Base-by-base conservation (phyloP, 2,888 invertebrate genomes). In the Caenorhabditis uteleia region DNA sequence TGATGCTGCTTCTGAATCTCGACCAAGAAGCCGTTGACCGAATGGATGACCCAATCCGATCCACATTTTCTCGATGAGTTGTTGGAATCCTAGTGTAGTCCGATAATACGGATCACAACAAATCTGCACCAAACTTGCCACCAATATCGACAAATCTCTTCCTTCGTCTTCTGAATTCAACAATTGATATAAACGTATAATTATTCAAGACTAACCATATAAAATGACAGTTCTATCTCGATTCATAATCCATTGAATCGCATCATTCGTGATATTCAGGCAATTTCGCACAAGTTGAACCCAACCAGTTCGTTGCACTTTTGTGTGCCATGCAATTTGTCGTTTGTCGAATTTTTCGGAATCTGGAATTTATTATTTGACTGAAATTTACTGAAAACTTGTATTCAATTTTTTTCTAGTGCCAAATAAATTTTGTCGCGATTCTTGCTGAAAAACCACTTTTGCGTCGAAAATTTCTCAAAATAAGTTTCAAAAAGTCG, bases 91-190 rank as follows among this genome's bases (percentile, higher is more conserved):
- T 53, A 44, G 55, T 10, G 58, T 44, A 12, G 68, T 65, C 29
- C 72, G 42, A 26, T 54, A 64, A 29, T 54, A 58, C 2, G 59
- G 53, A 87, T 95, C 95, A 55, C 93, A 84, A 43, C 94, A 86
- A 48, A 95, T 85, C 86, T 95, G 95, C 14, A 90, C 89, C 60
- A 97, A 86, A 77, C 91, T 90, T 47, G 93, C 91, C 18, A 85
- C 73, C 43, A 93, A 88, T 72, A 93, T 91, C 82, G 91, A 90
- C 84, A 92, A 87, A 85, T 95, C 95, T 71, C 92, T 89, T 2
- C 68, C 70, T 20, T 92, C 92, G 79, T 91, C 90, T 21, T 74
- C 73, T 68, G 60, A 51, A 64, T 20, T 36, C 5, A 26, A 18
- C 16, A 14, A 16, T 34, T 8, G 4, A 44, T 12, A 25, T 39